phyloP scores from a whole-genome alignment of 2,797 vertebrate genomes.

The Myotis planiceps region DNA sequence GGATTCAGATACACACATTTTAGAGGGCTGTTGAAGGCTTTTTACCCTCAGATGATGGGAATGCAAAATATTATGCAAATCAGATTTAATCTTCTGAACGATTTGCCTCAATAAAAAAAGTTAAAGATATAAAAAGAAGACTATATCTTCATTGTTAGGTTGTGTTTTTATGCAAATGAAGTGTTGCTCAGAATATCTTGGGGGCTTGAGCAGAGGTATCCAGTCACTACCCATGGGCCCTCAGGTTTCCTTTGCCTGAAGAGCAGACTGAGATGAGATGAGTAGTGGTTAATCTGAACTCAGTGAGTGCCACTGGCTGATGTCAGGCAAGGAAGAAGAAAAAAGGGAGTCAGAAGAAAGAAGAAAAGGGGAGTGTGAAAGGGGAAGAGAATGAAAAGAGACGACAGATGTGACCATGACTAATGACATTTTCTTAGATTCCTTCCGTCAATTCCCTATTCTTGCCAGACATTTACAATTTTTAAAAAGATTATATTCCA shows the following conservation, averaged over 20 bases:
- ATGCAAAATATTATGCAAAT: conserved; percentile 81
- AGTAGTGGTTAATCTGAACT: not conserved
- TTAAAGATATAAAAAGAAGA: conserved; percentile 50
- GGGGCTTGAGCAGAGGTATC: not conserved
- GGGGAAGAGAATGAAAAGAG: not conserved
- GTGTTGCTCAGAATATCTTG: not conserved
- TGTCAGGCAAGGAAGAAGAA: not conserved
- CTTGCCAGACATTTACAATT: not conserved
- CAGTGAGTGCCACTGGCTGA: not conserved
- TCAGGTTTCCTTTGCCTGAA: not conserved
- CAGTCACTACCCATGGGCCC: not conserved
- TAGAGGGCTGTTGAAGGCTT: conserved; percentile 34
- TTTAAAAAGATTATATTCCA: conserved; percentile 10
- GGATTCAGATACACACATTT: conserved; percentile 12
- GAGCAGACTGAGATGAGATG: not conserved
- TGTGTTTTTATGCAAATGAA: conserved; percentile 58
- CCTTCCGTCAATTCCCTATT: not conserved
- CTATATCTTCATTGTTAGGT: not conserved
- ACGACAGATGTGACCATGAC: not conserved
- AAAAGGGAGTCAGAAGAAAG: not conserved
- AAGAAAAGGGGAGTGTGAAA: not conserved
- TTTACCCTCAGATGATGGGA: conserved; percentile 49
- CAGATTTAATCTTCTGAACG: conserved; percentile 63
- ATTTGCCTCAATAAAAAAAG: conserved; percentile 75
- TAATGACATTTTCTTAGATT: not conserved